Evolutionary conservation across 1,140 invertebrate genomes (phyloP), one percentile per base, ranked within the genome.

Genomic region (Trichonephila clavipes): DNA sequence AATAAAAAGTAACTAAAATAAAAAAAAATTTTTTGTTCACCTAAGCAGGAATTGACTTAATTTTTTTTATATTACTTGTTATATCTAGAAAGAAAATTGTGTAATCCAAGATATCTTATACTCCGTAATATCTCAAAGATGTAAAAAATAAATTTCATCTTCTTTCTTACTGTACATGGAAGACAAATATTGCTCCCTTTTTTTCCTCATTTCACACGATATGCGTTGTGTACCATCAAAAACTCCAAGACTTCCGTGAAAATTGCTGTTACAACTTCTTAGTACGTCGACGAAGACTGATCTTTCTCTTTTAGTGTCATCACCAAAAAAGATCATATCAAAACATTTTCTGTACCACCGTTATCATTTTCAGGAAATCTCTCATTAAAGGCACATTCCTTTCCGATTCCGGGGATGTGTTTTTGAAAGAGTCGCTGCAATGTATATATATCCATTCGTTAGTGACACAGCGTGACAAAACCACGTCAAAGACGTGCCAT

Each of bases 401-500:
- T 18, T 18, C 5, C 72, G 34, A 77, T 77, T 77, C 72, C 28
- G 7, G 18, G 72, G 16, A 77, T 69, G n/a, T 24, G 10, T 69
- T 51, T 21, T 69, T 69, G 66, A n/a, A 77, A 28, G 18, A 77
- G 72, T 34, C 72, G 72, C 28, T 40, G 24, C 72, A 28, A 77
- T 77, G 72, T 77, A 77, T 77, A 77, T 40, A 77, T 77, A 77
- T 77, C 72, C 72, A 77, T 77, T 77, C 28, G 72, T 77, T 77
- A 77, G 72, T 77, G 72, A 77, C 72, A 77, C 72, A 77, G 24
- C 72, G 72, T 77, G 72, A 58, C 44, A 58, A 59, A 61, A 28
- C 51, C 28, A 61, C 58, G 88, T 90, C 88, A 90, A 77, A 90
- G 88, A 58, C 51, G 40, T 59, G 88, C 72, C 88, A 59, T 66